Conservation (phyloP, 1,140 invertebrate species). For the Achatina immaculata region DNA sequence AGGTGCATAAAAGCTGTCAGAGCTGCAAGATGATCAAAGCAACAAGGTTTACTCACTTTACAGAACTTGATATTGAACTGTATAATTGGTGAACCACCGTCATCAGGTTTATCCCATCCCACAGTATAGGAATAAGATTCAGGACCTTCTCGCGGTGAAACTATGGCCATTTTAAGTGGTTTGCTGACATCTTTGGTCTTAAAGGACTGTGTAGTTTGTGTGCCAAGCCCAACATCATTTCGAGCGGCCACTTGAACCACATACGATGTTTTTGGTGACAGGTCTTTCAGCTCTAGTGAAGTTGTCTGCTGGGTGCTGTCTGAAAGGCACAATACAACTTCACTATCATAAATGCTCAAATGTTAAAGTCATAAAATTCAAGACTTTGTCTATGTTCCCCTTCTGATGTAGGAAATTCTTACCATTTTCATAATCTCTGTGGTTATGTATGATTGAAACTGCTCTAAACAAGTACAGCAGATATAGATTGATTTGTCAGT, state of each 20-base stretch:
- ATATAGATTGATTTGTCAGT: no score
- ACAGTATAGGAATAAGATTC: background rate
- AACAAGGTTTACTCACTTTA: no score
- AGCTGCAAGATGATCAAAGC: no score
- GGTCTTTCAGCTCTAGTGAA: background rate
- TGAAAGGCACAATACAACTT: background rate
- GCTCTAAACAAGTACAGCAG: no score
- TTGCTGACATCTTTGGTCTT: background rate
- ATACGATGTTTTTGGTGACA: background rate
- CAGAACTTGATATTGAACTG: background rate
- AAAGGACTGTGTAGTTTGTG: background rate
- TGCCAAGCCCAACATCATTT: background rate
- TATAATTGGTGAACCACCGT: constrained; percentile 6
- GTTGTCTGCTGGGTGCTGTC: background rate
- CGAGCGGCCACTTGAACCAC: background rate
- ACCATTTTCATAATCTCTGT: no score
- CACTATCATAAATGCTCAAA: no score
- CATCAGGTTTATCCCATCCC: background rate
- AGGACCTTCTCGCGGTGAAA: background rate
- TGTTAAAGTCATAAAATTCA: no score
- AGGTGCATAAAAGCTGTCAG: no score
- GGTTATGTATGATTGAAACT: no score
- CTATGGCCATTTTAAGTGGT: background rate
- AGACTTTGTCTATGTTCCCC: no score
- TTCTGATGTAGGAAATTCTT: no score